Conservation (phyloP, 2,888 invertebrate genomes). For the Caradrina clavipalpis region DNA sequence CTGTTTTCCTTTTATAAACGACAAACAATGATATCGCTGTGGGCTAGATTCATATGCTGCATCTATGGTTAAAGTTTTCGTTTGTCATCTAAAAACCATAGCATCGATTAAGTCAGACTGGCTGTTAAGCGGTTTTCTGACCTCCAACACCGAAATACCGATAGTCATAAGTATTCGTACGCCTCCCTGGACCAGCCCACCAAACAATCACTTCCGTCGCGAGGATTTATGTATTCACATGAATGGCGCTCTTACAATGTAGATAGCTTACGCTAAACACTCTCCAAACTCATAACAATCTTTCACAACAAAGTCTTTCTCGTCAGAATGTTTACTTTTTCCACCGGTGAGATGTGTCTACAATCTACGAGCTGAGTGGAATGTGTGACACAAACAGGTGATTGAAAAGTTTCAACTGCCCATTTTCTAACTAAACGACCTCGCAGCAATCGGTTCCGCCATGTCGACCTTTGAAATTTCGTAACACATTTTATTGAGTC, state of each 20-base stretch:
- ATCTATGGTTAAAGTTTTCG: too few relatives aligned
- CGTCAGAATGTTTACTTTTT: slow-evolving; percentile 25
- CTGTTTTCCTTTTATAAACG: too few relatives aligned
- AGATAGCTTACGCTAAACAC: slow-evolving; percentile 13
- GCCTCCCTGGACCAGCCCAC: slow-evolving; percentile 17
- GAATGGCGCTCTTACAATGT: slow-evolving; percentile 20
- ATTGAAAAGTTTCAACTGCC: slow-evolving; percentile 56
- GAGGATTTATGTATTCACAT: slow-evolving; percentile 27
- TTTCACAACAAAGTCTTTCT: slow-evolving; percentile 24
- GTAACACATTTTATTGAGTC: slow-evolving; percentile 56
- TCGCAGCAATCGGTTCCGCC: slow-evolving; percentile 64
- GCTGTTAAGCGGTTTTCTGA: background rate
- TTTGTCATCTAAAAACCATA: background rate
- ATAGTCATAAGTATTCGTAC: slow-evolving; percentile 32
- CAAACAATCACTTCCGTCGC: slow-evolving; percentile 22
- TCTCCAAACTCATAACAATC: slow-evolving; percentile 23
- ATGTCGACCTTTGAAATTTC: slow-evolving; percentile 67
- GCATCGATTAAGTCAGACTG: slow-evolving; percentile 3
- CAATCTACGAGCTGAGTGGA: slow-evolving; percentile 23
- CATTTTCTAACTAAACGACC: slow-evolving; percentile 63
- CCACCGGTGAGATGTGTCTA: slow-evolving; percentile 10
- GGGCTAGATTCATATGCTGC: too few relatives aligned
- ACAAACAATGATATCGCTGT: too few relatives aligned
- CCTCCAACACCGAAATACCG: slow-evolving; percentile 13
- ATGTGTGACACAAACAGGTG: slow-evolving; percentile 51